phyloP scores from a whole-genome alignment of 2,888 invertebrate species.

The Drosophila multiciliata region DNA sequence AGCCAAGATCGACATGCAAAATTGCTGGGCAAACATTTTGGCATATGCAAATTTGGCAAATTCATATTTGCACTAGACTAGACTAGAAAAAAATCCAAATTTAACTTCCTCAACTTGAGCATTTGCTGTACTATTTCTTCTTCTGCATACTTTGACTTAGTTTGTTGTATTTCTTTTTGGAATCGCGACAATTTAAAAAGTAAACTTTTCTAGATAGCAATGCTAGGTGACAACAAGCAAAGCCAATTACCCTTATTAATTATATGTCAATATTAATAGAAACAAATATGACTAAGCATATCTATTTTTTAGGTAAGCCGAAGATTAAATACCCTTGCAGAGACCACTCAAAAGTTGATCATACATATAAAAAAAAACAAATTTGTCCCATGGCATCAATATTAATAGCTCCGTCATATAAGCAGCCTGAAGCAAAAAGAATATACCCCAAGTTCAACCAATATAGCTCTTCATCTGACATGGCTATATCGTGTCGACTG shows the following conservation, averaged over 20 bases:
- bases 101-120: slow-evolving; percentile 35
- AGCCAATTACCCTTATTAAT: slow-evolving; percentile 71
- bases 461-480: neutral
- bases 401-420: neutral
- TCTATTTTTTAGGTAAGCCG: neutral
- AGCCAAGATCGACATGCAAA: slow-evolving; percentile 43
- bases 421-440: neutral
- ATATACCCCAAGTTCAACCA: neutral
- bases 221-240: slow-evolving; percentile 58
- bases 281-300: neutral
- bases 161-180: neutral
- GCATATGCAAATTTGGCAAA: slow-evolving; percentile 53
- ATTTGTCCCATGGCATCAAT: neutral
- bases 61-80: slow-evolving; percentile 47
- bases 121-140: slow-evolving; percentile 19
- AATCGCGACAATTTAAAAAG: slow-evolving; percentile 54
- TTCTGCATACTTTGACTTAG: neutral
- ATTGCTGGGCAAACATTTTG: slow-evolving; percentile 63
- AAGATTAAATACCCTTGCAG: neutral
- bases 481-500: neutral
- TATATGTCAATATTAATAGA: slow-evolving; percentile 67
- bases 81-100: slow-evolving; percentile 11
- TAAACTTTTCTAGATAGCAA: slow-evolving; percentile 44
- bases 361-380: neutral
- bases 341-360: neutral